Base-by-base conservation (phyloP, 2,888 invertebrate species). In the Pandemis cinnamomeana region DNA sequence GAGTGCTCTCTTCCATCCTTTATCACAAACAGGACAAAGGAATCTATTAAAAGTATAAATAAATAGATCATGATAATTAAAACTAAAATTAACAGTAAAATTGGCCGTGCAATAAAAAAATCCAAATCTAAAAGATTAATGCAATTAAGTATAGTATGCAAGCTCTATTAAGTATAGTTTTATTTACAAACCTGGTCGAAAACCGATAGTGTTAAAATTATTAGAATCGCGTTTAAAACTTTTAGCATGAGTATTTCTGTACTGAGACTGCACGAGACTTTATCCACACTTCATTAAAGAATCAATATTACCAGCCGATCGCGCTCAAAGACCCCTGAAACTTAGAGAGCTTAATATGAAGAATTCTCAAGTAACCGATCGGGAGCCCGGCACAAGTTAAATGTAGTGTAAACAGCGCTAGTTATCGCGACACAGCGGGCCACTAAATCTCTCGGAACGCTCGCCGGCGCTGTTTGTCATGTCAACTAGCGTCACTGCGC, bases 341-440 rank as follows among this genome's bases (percentile, higher is more conserved):
- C 53, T 71, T 74, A 67, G 44, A 66, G 66, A 53, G 61, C 46
- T 72, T 71, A 60, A 64, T 58, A 74, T 73, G 75, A 73, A 77
- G 72, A 71, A 78, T 73, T 76, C 71, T 61, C 72, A 80, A 81
- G 81, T 82, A 82, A 81, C 81, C 83, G 83, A 83, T 84, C 79
- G 81, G 80, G 82, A 78, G 80, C 80, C 90, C 88, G 87, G 89
- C 89, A 84, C 88, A 91, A 91, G 92, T 92, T 92, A 88, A 92
- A 92, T 92, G 91, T 91, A 92, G 87, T 85, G 92, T 91, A 91
- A 92, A 92, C 90, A 90, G 88, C 87, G 89, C 89, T 90, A 89
- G 91, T 91, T 91, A 91, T 90, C 91, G 89, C 86, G 82, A 84
- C 84, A 86, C 84, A 85, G 85, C 84, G 89, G 81, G 84, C 82